phyloP scores from a whole-genome alignment of 2,113 vertebrate species.

The Brevimyrus niger region DNA sequence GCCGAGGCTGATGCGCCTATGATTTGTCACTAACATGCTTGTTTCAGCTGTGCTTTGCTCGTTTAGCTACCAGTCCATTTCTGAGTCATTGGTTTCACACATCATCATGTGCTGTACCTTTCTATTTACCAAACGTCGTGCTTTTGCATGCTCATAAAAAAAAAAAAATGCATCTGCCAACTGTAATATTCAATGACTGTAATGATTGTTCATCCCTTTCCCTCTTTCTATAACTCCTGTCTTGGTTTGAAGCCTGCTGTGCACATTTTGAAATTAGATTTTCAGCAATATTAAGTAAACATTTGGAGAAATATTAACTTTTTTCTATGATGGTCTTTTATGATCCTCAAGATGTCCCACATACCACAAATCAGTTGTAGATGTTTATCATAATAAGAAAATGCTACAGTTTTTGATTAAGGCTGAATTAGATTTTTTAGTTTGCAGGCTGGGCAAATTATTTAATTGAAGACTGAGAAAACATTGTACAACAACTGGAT shows the following conservation, averaged over 20 bases:
- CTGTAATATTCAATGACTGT: conserved; percentile 10
- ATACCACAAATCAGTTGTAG: neutral
- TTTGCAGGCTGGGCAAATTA: neutral
- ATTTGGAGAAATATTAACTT: neutral
- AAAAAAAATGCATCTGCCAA: conserved; percentile 7
- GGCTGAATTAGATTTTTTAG: neutral
- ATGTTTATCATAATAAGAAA: neutral
- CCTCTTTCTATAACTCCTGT: neutral
- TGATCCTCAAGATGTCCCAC: neutral
- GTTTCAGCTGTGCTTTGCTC: neutral
- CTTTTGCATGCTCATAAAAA: conserved; percentile 1
- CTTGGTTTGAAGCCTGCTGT: neutral
- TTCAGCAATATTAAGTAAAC: neutral
- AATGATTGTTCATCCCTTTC: neutral
- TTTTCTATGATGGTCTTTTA: neutral
- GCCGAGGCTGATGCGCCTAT: neutral
- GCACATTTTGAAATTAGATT: neutral
- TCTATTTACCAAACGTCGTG: conserved; percentile 4
- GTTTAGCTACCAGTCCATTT: neutral
- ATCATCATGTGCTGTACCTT: neutral
- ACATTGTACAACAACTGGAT: neutral
- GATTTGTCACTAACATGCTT: neutral
- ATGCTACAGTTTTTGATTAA: neutral
- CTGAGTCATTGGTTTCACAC: neutral
- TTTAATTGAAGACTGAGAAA: neutral